Evolutionary conservation across 2,797 vertebrate genomes (phyloP), one percentile per base, ranked within the genome.

Genomic region (Tangara arthus): DNA sequence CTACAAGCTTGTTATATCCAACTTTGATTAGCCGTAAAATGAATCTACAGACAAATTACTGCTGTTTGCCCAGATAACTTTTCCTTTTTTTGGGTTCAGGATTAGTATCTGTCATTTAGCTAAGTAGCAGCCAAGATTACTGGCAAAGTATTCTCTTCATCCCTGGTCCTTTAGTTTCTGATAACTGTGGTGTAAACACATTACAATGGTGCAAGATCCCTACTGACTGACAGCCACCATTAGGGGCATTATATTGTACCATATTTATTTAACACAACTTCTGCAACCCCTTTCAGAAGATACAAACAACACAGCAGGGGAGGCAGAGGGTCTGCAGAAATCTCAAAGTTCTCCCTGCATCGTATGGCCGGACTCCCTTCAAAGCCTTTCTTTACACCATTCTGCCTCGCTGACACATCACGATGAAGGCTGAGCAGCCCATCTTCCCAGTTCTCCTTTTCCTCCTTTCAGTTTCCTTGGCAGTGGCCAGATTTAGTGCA

Each of bases 21-120:
- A 89, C 73, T 90, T 82, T 95, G 93, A 95, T 95, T 95, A 96
- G 86, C 81, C 55, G 68, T 82, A 90, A 96, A 96, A 96, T 82
- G 71, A 92, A 94, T 65, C 88, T 73, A 87, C 70, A 90, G 84
- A 88, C 82, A 88, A 68, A 95, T 91, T 89, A 94, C 65, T 78
- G 64, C 70, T 93, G 64, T 82, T 94, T 57, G 35, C n/a, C 34
- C 53, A 86, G 80, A 89, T 84, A 11, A 3, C 34, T 94, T 92
- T 71, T 72, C 83, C 23, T 24, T 47, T 94, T 93, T 94, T 68
- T 53, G 42, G 46, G 47, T 84, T 87, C 57, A 66, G 86, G 78
- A 92, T 92, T 90, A 89, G n/a, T 77, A 70, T 72, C 88, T 90
- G 93, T 65, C 94, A 89, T 68, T 92, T 46, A 89, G 68, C 42